Percentiles rank a stretch among this genome's conserved stretches.
These are phyloP conservation scores for Cryptotis parvus DNA, from an alignment of 2,113 vertebrate species.

Conservation along the genomic window DNA sequence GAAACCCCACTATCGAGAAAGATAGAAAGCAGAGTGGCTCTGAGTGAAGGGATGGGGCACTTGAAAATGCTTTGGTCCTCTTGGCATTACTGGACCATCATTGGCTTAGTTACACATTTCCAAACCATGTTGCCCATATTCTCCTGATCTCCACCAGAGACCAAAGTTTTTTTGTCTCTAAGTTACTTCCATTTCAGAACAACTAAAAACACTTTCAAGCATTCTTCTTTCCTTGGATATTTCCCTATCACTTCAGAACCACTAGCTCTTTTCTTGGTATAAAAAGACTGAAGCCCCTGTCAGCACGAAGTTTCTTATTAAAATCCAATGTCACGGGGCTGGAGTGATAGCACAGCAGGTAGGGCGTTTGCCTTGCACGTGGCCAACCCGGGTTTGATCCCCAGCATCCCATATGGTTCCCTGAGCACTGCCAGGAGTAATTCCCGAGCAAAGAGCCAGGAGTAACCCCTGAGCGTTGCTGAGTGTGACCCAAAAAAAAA, in stretches of 20 bases:
- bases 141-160: neutral
- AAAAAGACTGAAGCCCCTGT: neutral
- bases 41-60: neutral
- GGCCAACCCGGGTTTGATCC: too few species aligned
- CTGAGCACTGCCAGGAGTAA: too few species aligned
- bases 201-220: neutral
- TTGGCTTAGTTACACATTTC: neutral
- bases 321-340: neutral
- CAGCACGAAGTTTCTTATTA: neutral
- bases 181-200: neutral
- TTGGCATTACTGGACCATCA: rapidly evolving
- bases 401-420: too few species aligned
- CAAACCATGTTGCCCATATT: neutral
- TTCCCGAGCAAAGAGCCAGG: too few species aligned
- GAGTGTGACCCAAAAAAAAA: too few species aligned
- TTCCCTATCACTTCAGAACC: neutral
- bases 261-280: neutral
- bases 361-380: too few species aligned
- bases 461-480: too few species aligned
- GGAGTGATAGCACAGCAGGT: too few species aligned
- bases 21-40: neutral
- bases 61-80: neutral
- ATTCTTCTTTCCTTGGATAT: neutral
- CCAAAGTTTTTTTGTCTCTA: neutral
- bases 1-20: slow-evolving; percentile 42